These are phyloP conservation scores for Chloroceryle aenea DNA, from an alignment of 2,113 vertebrate species.

Conservation along the genomic window DNA sequence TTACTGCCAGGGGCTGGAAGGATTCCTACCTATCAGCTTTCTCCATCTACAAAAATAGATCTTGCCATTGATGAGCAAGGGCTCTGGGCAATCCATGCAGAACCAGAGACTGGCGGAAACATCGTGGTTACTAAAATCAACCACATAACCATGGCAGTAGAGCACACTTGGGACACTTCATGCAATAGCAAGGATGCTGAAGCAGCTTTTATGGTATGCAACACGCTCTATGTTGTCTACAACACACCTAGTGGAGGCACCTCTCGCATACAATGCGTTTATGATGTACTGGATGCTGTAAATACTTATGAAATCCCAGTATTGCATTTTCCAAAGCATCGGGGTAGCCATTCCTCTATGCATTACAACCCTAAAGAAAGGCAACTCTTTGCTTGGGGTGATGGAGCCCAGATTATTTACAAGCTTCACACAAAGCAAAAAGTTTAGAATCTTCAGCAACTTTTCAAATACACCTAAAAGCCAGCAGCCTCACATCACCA, in stretches of 20 bases:
- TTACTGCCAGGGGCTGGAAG: conserved; percentile 85
- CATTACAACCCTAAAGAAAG: conserved; percentile 90
- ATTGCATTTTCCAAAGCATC: conserved; percentile 87
- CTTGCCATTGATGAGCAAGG: conserved; percentile 91
- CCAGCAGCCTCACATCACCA: background rate
- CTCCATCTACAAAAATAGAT: conserved; percentile 86
- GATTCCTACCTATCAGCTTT: conserved; percentile 84
- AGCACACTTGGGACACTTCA: conserved; percentile 88
- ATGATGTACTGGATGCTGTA: conserved; percentile 83
- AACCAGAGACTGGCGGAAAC: conserved; percentile 81
- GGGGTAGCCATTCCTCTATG: conserved; percentile 86
- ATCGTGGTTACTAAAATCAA: conserved; percentile 90
- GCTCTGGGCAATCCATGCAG: conserved; percentile 91
- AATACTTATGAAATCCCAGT: conserved; percentile 68
- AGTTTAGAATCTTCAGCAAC: background rate
- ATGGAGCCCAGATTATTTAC: conserved; percentile 92
- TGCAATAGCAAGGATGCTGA: conserved; percentile 87
- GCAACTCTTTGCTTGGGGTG: conserved; percentile 92
- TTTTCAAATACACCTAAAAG: background rate
- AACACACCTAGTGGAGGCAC: conserved; percentile 83
- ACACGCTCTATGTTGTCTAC: conserved; percentile 90
- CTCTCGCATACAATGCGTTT: conserved; percentile 87
- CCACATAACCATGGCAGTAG: conserved; percentile 75
- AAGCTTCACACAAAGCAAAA: conserved; percentile 83
- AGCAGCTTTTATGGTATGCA: conserved; percentile 90